A percentile compares a stretch with the other conserved stretches of the same genome.
phyloP scores from a whole-genome alignment of 92 coral and sea anemone genomes.

The Porites divaricata region DNA sequence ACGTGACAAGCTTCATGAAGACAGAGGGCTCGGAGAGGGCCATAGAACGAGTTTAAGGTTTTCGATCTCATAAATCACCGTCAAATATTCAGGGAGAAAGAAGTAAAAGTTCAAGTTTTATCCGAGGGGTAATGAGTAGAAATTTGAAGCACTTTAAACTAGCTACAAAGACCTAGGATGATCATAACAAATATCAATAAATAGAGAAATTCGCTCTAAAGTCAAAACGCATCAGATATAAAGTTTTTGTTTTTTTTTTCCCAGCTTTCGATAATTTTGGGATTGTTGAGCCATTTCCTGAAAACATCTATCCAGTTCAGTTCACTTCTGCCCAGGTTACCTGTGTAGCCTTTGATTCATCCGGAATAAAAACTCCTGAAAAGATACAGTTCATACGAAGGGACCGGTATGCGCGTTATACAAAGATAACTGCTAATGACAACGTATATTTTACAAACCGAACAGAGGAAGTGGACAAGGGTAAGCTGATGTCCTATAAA shows the following conservation, averaged over 20 bases:
- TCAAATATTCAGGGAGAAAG: neutral
- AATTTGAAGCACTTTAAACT: too few species aligned
- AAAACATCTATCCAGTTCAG: constrained; percentile 4
- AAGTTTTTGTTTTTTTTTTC: too few species aligned
- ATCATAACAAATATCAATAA: too few species aligned
- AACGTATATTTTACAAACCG: constrained; percentile 1
- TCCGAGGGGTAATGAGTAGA: too few species aligned
- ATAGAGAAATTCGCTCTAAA: too few species aligned
- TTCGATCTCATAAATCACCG: neutral
- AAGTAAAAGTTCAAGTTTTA: too few species aligned
- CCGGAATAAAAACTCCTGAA: neutral
- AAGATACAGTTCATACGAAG: neutral
- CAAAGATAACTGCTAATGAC: neutral
- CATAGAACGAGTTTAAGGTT: too few species aligned
- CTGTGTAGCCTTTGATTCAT: constrained; percentile 13
- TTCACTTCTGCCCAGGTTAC: constrained; percentile 3
- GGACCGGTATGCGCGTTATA: neutral
- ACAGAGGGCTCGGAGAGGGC: too few species aligned
- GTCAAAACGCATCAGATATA: too few species aligned
- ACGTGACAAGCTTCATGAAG: too few species aligned
- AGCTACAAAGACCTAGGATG: too few species aligned
- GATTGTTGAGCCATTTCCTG: constrained; percentile 5
- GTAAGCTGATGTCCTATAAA: neutral
- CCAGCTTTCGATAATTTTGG: neutral
- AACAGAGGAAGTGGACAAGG: neutral